phyloP scores from a whole-genome alignment of 2,113 vertebrate species.

The Agelaius tricolor region DNA sequence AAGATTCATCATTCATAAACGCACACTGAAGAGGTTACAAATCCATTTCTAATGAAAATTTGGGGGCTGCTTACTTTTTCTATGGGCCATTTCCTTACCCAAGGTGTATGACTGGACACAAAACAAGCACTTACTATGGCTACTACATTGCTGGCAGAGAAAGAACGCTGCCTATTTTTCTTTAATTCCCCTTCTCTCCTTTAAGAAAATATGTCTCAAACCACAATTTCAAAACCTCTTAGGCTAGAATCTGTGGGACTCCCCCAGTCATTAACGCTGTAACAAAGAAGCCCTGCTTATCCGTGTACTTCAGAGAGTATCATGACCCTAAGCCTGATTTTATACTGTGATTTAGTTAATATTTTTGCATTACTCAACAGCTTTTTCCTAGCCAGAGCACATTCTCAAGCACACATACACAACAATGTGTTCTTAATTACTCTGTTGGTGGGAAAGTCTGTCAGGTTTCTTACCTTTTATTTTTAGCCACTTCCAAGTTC shows the following conservation, averaged over 20 bases:
- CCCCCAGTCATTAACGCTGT: background rate
- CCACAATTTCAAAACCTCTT: background rate
- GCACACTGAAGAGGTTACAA: background rate
- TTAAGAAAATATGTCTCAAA: background rate
- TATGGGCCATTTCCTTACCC: background rate
- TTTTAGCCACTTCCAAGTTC: slow-evolving; percentile 37
- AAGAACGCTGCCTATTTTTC: background rate
- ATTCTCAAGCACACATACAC: background rate
- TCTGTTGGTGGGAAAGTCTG: background rate
- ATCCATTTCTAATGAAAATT: background rate
- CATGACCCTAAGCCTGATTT: background rate
- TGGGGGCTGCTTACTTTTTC: background rate
- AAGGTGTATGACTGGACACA: background rate
- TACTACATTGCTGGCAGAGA: background rate
- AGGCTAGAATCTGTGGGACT: background rate
- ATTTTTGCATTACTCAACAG: background rate
- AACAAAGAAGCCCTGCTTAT: slow-evolving; percentile 1
- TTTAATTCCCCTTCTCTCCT: background rate
- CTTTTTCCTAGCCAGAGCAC: background rate
- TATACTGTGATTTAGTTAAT: background rate
- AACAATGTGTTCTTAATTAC: background rate
- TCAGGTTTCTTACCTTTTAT: slow-evolving; percentile 18
- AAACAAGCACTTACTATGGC: background rate
- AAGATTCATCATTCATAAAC: background rate
- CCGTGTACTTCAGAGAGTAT: background rate